Evolutionary conservation across 2,797 vertebrate species (phyloP), one percentile per base, ranked within the genome.

Genomic region (Sebastes baramenuke): DNA sequence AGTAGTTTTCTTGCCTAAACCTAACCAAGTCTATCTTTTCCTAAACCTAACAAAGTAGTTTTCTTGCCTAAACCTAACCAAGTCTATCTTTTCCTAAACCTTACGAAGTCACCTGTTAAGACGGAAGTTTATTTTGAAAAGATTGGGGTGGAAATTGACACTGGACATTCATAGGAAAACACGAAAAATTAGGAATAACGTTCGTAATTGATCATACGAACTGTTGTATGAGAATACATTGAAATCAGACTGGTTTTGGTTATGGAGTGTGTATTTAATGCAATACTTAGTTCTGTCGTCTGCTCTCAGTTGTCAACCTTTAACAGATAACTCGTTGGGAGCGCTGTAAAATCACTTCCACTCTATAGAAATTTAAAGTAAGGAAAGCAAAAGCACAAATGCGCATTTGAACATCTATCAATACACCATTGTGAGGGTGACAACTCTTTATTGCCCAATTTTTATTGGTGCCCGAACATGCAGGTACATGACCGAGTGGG

Each of bases 401-500:
- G 75, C 25, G 12, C 81, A 90, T 92, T 75, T 87, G 9, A 49
- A 72, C 72, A 79, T 78, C 27, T 70, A 67, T 79, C 80, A 88
- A 68, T 46, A 49, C 42, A 14, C 79, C 32, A 38, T 83, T 89
- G 82, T 86, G 29, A 59, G 56, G 69, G 56, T 77, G 70, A 75
- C 67, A 74, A 52, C 61, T 84, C 56, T 68, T 68, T 79, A 89
- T 81, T 86, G 80, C 73, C 55, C 68, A 75, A 69, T 80, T 84
- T 74, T 16, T 65, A 58, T 11, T 24, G 67, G 6, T 83, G 64
- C 62, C 65, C 22, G 58, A 71, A 72, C 89, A 84, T 90, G 90
- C n/a, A 61, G 77, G 20, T 68, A 84, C 90, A 88, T 54, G 88
- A 85, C 38, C 49, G 36, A 77, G 75, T 67, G 78, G 77, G 81